Evolutionary conservation across 2,888 invertebrate genomes (phyloP).

Genomic region (Lithophane semibrunnea): DNA sequence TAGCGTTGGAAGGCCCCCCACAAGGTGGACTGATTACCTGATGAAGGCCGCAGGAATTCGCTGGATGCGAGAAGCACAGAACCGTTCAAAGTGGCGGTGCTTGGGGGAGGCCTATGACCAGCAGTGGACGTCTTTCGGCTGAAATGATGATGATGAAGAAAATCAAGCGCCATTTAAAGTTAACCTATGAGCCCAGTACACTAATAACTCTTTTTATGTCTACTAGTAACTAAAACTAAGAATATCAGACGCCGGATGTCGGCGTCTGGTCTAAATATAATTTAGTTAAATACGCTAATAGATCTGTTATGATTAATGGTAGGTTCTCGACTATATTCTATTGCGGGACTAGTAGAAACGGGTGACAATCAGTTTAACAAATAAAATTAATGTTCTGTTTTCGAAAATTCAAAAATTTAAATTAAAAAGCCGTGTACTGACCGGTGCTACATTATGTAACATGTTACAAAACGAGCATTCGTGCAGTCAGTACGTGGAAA

Average conservation of each 20-base stretch:
- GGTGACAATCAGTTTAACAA: constrained; percentile 26
- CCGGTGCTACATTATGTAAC: too few relatives aligned
- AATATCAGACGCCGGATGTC: constrained; percentile 45
- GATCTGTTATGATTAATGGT: constrained; percentile 47
- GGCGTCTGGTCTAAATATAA: constrained; percentile 48
- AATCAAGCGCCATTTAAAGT: neutral
- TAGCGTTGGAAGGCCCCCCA: too few relatives aligned
- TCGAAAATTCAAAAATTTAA: neutral
- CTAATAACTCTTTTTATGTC: neutral
- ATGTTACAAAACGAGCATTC: too few relatives aligned
- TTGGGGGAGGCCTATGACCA: too few relatives aligned
- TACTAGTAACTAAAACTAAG: constrained; percentile 15
- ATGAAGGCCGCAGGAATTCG: too few relatives aligned
- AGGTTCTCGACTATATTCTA: constrained; percentile 13
- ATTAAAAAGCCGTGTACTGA: too few relatives aligned
- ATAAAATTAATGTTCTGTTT: neutral
- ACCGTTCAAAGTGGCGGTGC: too few relatives aligned
- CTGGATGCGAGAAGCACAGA: too few relatives aligned
- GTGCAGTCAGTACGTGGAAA: too few relatives aligned
- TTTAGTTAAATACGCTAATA: constrained; percentile 56
- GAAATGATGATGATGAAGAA: too few relatives aligned
- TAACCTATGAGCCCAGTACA: neutral
- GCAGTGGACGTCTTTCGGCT: too few relatives aligned
- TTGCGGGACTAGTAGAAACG: constrained; percentile 7
- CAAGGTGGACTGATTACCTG: too few relatives aligned